Evolutionary conservation across 2,888 invertebrate species (phyloP), one percentile per base, ranked within the genome.

Genomic region (Thymelicus lineola): DNA sequence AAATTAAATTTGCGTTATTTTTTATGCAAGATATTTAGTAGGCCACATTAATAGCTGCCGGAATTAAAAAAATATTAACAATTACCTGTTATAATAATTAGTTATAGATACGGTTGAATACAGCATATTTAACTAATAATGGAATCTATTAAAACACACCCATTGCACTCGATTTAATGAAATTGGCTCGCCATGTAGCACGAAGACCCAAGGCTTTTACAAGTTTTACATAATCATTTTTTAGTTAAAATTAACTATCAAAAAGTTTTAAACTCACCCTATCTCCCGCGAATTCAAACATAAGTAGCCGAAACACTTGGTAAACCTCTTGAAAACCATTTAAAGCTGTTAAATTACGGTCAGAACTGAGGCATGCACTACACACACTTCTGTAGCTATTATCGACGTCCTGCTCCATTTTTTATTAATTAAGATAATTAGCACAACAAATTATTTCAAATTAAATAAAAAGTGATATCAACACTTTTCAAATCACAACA

Each of bases 321-420:
- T 83, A 83, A 1, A 90, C 77, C 71, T 86, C 81, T 1, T 85
- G 78, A 20, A 82, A 73, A 35, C 80, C 84, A 80, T 83, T 85
- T 72, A 93, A 77, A 45, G 84, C 78, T 72, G 86, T 85, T 75
- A 93, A 81, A 82, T 89, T 83, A 14, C 93, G 84, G 66, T 91
- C 90, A 0, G 82, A 82, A 66, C 92, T 91, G n/a, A 93, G 75
- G 72, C 93, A 93, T 5, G 89, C 86, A 71, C 86, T 85, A 73
- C 93, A 93, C 9, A 90, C 82, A 0, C 84, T 82, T 70, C 84
- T 84, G 66, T 82, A 88, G 6, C 73, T 78, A 68, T 83, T 86
- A 72, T 92, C 91, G 0, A 90, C 90, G 68, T 91, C 93, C 75
- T 91, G 89, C 72, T 93, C 93, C 92, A 93, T 93, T 83, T 80